Percentiles rank a stretch among this genome's conserved stretches.
These are phyloP conservation scores for Ormyrus thymus DNA, from an alignment of 2,888 invertebrate genomes.

Conservation along the genomic window DNA sequence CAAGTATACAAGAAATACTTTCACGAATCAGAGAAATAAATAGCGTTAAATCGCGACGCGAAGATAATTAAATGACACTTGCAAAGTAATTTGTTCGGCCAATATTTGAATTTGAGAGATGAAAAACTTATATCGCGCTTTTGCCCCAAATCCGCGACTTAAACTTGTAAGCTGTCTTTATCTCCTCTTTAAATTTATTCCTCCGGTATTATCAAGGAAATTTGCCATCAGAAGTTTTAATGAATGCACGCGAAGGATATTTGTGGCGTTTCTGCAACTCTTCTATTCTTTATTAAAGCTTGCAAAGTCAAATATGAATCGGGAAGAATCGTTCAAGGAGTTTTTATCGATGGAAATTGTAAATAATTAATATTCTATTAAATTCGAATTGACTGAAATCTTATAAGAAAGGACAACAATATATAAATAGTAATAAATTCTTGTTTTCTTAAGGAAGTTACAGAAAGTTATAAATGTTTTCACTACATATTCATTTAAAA, in stretches of 20 bases:
- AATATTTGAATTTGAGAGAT: slow-evolving; percentile 41
- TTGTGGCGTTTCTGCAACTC: no score
- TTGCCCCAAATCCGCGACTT: slow-evolving; percentile 27
- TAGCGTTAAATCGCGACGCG: not conserved
- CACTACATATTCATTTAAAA: not conserved
- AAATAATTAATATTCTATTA: no score
- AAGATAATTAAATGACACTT: slow-evolving; percentile 38
- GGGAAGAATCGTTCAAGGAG: no score
- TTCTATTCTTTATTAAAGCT: no score
- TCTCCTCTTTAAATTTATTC: slow-evolving; percentile 34
- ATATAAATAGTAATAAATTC: no score
- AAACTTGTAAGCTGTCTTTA: slow-evolving; percentile 35
- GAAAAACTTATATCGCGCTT: slow-evolving; percentile 34
- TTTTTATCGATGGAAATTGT: no score
- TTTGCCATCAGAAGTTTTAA: slow-evolving; percentile 42
- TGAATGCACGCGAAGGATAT: slow-evolving; percentile 22
- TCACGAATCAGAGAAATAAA: no score
- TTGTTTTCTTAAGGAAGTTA: slow-evolving; percentile 2
- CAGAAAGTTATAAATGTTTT: not conserved
- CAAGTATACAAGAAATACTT: no score
- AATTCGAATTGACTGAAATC: no score
- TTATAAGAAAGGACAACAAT: no score
- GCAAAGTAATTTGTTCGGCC: slow-evolving; percentile 40
- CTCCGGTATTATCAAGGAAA: slow-evolving; percentile 35
- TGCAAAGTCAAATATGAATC: no score